These are phyloP conservation scores for Chrosomus eos DNA, from an alignment of 2,797 vertebrate species.

Conservation along the genomic window DNA sequence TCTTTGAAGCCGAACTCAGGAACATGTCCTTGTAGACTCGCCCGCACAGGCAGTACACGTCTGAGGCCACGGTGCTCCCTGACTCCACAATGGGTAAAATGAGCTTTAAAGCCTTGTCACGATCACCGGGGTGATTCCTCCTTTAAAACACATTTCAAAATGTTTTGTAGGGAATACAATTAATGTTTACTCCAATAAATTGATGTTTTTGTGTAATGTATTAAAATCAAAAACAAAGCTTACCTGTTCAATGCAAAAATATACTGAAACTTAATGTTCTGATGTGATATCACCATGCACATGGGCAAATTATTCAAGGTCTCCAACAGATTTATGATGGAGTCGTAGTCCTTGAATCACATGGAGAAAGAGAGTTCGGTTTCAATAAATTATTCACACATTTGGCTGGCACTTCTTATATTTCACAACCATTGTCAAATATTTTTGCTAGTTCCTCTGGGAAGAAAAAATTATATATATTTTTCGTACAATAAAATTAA, in stretches of 20 bases:
- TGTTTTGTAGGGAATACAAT: not conserved
- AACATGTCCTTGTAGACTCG: slow-evolving; percentile 94
- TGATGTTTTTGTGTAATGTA: not conserved
- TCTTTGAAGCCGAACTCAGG: slow-evolving; percentile 85
- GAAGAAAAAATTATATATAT: not conserved
- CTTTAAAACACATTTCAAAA: slow-evolving; percentile 65
- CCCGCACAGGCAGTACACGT: slow-evolving; percentile 91
- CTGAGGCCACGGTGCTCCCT: slow-evolving; percentile 77
- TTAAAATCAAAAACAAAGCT: not conserved
- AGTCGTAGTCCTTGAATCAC: slow-evolving; percentile 82
- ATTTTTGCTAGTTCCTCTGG: not conserved
- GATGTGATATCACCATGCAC: slow-evolving; percentile 81
- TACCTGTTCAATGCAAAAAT: slow-evolving; percentile 93
- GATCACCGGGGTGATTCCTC: slow-evolving; percentile 86
- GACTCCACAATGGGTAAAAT: slow-evolving; percentile 83
- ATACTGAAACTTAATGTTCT: slow-evolving; percentile 90
- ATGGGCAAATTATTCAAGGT: slow-evolving; percentile 84
- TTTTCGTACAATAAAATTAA: not conserved
- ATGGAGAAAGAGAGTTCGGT: slow-evolving; percentile 47
- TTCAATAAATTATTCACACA: slow-evolving; percentile 54
- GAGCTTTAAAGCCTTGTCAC: slow-evolving; percentile 81
- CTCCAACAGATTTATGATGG: slow-evolving; percentile 88
- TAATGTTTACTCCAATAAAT: not conserved
- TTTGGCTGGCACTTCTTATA: slow-evolving; percentile 7
- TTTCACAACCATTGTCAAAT: slow-evolving; percentile 21